phyloP scores from a whole-genome alignment of 2,113 vertebrate species.

The Labeo catla region DNA sequence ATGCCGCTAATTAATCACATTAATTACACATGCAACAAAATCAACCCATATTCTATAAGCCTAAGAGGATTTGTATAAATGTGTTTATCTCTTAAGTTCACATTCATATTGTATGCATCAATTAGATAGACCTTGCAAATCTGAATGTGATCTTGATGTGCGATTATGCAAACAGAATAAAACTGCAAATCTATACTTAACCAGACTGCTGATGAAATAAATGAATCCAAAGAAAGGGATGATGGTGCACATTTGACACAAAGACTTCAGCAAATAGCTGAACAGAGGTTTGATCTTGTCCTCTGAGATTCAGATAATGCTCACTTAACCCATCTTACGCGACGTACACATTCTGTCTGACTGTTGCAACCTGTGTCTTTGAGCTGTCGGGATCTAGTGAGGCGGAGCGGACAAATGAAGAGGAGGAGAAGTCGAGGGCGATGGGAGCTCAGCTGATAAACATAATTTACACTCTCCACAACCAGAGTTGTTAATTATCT shows the following conservation, averaged over 20 bases:
- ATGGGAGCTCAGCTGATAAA: slow-evolving; percentile 45
- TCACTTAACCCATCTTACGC: not conserved
- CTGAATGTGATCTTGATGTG: not conserved
- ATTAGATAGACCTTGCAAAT: not conserved
- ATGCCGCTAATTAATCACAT: too few relatives aligned
- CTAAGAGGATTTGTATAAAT: not conserved
- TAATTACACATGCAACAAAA: too few relatives aligned
- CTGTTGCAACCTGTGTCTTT: not conserved
- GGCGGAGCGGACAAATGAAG: not conserved
- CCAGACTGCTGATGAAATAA: not conserved
- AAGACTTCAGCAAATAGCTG: not conserved
- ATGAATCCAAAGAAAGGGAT: not conserved
- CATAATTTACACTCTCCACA: slow-evolving; percentile 49
- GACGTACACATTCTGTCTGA: not conserved
- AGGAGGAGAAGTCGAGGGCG: slow-evolving; percentile 1
- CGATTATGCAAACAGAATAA: not conserved
- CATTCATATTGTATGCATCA: not conserved
- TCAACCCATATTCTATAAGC: too few relatives aligned
- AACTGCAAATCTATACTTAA: not conserved
- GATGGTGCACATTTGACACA: not conserved
- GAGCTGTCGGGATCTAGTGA: slow-evolving; percentile 28
- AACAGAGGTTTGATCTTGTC: not conserved
- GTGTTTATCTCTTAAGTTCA: not conserved
- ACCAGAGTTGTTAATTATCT: slow-evolving; percentile 56
- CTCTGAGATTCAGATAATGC: not conserved